Conservation (phyloP, 2,113 vertebrate species). For the Chionis minor region DNA sequence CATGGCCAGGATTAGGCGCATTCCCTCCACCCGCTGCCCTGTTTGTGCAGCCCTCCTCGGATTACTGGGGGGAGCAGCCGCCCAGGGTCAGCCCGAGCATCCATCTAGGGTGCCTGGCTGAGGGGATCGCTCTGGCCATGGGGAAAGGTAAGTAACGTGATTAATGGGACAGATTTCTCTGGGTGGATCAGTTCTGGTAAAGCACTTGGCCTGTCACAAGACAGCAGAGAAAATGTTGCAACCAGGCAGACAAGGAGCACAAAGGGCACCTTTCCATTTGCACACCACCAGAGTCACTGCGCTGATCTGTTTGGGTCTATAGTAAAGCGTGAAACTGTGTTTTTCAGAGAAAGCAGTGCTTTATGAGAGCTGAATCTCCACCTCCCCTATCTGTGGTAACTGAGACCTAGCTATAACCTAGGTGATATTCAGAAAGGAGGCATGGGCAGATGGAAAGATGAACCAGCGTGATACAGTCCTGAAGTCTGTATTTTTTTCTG, state of each 20-base stretch:
- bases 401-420: neutral
- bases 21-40: neutral
- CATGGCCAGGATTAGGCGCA: slow-evolving; percentile 5
- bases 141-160: neutral
- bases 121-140: neutral
- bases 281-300: neutral
- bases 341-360: neutral
- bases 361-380: neutral
- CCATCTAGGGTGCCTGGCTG: neutral
- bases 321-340: neutral
- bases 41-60: neutral
- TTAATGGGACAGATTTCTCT: neutral
- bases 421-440: neutral
- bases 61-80: neutral
- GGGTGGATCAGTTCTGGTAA: neutral
- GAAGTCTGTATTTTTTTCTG: neutral
- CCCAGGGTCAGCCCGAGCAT: neutral
- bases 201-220: fast-evolving
- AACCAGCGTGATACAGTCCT: neutral
- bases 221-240: neutral
- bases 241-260: neutral
- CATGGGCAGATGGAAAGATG: neutral
- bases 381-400: neutral
- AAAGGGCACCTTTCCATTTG: neutral
- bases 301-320: fast-evolving